Base-by-base conservation (phyloP, 2,113 vertebrate genomes). In the Tretioscincus oriximinensis region DNA sequence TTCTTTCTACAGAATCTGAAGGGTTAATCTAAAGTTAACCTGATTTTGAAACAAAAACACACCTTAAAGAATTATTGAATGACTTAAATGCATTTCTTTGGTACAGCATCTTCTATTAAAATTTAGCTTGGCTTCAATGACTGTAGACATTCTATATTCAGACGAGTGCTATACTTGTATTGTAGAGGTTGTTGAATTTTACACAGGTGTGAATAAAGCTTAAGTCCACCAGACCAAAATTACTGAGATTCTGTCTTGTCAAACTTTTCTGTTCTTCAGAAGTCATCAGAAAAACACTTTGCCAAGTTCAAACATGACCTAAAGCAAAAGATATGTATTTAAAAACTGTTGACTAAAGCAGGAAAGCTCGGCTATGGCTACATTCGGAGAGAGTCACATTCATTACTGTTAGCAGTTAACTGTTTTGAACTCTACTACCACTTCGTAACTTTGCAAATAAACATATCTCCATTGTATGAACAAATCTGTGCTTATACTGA, bases 261-360 rank as follows among this genome's bases (percentile, higher is more conserved):
- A 49, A 28, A 66, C 6, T 28, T 86, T 75, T 51, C 86, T 61
- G 61, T 67, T 81, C 47, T 2, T 29, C 68, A 79, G 41, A 82
- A 73, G 88, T 68, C 18, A 1, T 97, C 86, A 97, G 91, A 97
- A 97, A 92, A 97, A 86, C 85, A 98, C 95, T 88, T 97, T 95
- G 78, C 90, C 94, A 49, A 98, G 95, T 95, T 98, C 97, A 94
- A 98, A 98, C 94, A 98, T 91, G 86, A 98, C 97, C 97, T 98
- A 84, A 24, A 81, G 86, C 85, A 86, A 2, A 89, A 82, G 70
- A 76, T 41, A 41, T 41, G 5, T 41, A 41, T 41, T 41, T 41
- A 41, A 65, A 64, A 51, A 29, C n/a, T 7, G 35, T 35, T n/a
- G 7, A 16, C 31, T 74, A 60, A 9, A 73, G 65, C 28, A 29